These are phyloP conservation scores for Colinus virginianus DNA, from an alignment of 2,113 vertebrate genomes.

Conservation along the genomic window DNA sequence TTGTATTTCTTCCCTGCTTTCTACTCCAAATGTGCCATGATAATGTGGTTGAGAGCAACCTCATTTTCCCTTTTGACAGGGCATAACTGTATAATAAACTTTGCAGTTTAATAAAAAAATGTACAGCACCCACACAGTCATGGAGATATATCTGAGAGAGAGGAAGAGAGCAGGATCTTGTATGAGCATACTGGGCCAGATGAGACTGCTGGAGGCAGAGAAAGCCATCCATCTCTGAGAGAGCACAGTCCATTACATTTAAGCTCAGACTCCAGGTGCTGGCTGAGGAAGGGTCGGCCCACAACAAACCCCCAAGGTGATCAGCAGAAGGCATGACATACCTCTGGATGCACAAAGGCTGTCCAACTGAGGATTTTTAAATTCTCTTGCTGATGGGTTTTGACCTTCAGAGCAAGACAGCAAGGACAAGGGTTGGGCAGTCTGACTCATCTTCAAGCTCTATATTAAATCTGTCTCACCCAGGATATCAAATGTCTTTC, in stretches of 20 bases:
- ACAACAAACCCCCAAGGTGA: fast-evolving
- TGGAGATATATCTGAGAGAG: background rate
- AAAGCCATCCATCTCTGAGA: background rate
- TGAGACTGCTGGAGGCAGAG: background rate
- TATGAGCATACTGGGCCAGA: background rate
- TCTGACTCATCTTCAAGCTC: constrained; percentile 10
- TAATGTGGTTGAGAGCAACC: background rate
- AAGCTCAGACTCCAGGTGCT: background rate
- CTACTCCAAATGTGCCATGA: background rate
- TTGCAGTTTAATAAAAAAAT: background rate
- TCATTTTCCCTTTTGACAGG: background rate
- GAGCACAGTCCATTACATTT: background rate
- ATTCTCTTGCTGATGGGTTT: background rate
- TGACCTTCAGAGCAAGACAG: constrained; percentile 23
- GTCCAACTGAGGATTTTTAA: background rate
- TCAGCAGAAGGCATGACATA: background rate
- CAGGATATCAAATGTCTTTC: background rate
- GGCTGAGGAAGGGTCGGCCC: background rate
- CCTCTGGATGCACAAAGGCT: background rate
- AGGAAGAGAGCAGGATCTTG: background rate
- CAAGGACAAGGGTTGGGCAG: background rate
- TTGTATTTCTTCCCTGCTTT: background rate
- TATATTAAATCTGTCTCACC: constrained; percentile 49
- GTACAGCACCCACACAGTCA: background rate
- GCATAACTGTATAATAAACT: background rate